Evolutionary conservation across 1,140 invertebrate species (phyloP).

Genomic region (Drosophila gunungcola): DNA sequence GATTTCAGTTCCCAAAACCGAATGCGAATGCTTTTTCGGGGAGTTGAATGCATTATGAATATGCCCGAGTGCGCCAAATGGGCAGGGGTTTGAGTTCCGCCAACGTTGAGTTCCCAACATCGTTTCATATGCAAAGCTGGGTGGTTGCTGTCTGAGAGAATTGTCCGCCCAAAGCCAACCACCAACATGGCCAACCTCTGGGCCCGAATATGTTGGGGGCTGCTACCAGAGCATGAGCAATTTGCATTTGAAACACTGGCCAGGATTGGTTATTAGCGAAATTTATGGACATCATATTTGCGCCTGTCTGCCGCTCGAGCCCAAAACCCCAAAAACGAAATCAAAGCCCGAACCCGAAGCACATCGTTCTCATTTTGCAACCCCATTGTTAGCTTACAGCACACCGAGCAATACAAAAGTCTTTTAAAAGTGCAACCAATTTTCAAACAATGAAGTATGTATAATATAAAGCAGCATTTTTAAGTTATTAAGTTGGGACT

Average conservation of each 20-base stretch:
- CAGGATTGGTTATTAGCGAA: slow-evolving; percentile 80
- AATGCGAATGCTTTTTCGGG: background rate
- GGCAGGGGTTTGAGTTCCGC: slow-evolving; percentile 16
- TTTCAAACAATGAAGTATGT: no score
- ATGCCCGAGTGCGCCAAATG: slow-evolving; percentile 50
- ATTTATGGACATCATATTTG: slow-evolving; percentile 79
- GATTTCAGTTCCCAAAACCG: background rate
- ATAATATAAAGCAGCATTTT: no score
- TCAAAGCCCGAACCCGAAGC: slow-evolving; percentile 9
- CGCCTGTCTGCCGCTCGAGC: slow-evolving; percentile 18
- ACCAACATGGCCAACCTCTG: slow-evolving; percentile 52
- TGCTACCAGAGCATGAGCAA: slow-evolving; percentile 59
- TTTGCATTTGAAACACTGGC: slow-evolving; percentile 76
- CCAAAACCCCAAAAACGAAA: slow-evolving; percentile 19
- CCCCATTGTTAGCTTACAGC: slow-evolving; percentile 18
- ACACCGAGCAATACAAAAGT: background rate
- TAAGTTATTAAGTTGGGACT: no score
- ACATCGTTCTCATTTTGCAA: background rate
- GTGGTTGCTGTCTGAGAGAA: slow-evolving; percentile 5
- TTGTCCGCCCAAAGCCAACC: slow-evolving; percentile 47
- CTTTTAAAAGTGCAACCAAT: background rate
- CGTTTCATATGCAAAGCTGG: slow-evolving; percentile 77
- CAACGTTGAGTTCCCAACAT: slow-evolving; percentile 15
- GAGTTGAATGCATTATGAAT: slow-evolving; percentile 70
- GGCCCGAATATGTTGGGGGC: slow-evolving; percentile 18